These are phyloP conservation scores for Tipula unca DNA, from an alignment of 2,888 invertebrate genomes.

Conservation along the genomic window DNA sequence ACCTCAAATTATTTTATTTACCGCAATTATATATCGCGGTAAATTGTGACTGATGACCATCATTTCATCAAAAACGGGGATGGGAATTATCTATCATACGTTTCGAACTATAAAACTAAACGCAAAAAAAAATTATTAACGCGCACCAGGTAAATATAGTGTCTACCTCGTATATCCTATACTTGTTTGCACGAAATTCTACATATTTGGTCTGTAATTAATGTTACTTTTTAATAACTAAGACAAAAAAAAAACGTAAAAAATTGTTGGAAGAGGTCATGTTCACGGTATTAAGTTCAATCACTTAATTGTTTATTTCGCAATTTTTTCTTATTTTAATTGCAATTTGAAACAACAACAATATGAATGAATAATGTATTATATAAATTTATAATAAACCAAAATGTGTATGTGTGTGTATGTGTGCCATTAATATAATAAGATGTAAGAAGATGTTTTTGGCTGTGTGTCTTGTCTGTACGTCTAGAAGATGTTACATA, in stretches of 20 bases:
- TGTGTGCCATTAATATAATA: background rate
- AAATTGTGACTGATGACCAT: background rate
- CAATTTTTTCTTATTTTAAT: background rate
- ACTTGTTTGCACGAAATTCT: background rate
- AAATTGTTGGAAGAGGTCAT: background rate
- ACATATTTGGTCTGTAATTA: background rate
- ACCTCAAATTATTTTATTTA: background rate
- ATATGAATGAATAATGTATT: background rate
- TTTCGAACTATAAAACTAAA: background rate
- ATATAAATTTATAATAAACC: background rate
- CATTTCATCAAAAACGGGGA: background rate
- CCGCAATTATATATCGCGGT: background rate
- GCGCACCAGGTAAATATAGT: background rate
- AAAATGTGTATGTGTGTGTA: background rate
- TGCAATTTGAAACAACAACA: background rate
- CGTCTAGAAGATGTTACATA: background rate
- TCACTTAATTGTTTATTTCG: background rate
- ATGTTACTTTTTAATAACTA: background rate
- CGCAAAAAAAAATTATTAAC: background rate
- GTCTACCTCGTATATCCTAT: background rate
- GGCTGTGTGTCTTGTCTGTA: background rate
- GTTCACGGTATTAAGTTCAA: slow-evolving; percentile 14
- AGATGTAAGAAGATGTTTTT: background rate
- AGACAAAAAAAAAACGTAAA: background rate
- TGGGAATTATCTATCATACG: background rate